Percentiles rank a stretch among this genome's conserved stretches.
Evolutionary conservation across 2,888 invertebrate genomes (phyloP).

Genomic region (Epicampocera succincta): DNA sequence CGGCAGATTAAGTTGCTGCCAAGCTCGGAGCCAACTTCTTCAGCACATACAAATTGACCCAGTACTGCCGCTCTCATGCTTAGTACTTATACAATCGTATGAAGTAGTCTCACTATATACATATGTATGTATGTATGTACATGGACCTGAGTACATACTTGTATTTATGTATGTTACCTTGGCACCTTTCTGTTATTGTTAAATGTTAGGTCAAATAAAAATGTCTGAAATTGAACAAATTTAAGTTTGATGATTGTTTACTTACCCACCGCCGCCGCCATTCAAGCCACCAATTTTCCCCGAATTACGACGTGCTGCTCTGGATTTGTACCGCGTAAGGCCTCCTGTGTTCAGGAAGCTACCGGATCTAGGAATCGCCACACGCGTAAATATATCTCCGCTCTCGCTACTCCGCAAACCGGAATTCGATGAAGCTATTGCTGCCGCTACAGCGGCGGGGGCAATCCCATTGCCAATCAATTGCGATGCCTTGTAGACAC

Average conservation of each 20-base stretch:
- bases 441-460: constrained; percentile 60
- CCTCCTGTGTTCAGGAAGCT: constrained; percentile 93
- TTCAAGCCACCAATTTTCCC: constrained; percentile 81
- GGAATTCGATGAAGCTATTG: constrained; percentile 69
- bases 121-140: no score
- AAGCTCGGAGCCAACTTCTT: no score
- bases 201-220: not conserved
- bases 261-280: constrained; percentile 75
- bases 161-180: no score
- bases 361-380: constrained; percentile 92
- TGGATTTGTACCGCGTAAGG: constrained; percentile 88
- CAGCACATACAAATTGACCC: no score
- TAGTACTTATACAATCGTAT: no score
- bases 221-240: not conserved
- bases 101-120: no score
- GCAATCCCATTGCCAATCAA: constrained; percentile 63
- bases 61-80: no score
- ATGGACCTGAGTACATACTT: no score
- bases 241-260: constrained; percentile 6
- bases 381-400: constrained; percentile 92
- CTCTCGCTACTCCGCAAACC: constrained; percentile 81
- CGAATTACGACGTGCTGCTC: constrained; percentile 80
- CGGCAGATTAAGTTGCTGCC: no score
- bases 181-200: not conserved
- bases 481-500: constrained; percentile 70